phyloP scores from a whole-genome alignment of 2,113 vertebrate species.

The Centropus bengalensis region DNA sequence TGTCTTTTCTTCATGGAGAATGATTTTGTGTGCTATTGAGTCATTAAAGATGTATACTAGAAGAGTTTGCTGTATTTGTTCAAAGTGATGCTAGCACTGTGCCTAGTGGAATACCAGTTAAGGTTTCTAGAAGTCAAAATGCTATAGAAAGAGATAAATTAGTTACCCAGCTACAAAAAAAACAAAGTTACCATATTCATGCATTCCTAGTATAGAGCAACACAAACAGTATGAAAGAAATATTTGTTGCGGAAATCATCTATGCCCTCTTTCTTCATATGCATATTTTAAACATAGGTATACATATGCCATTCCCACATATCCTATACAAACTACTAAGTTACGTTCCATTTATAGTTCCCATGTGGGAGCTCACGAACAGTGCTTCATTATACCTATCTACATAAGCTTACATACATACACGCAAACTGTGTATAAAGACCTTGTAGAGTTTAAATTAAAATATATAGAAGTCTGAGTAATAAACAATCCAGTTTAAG shows the following conservation, averaged over 20 bases:
- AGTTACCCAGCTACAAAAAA: not conserved
- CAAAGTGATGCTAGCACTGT: not conserved
- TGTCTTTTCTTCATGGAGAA: constrained; percentile 46
- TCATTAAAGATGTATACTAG: constrained; percentile 36
- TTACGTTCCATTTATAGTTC: not conserved
- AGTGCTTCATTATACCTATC: not conserved
- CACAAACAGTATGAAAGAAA: not conserved
- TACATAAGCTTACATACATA: not conserved
- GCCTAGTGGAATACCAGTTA: constrained; percentile 35
- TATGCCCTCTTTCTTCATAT: not conserved
- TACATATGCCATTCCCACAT: not conserved
- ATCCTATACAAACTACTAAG: not conserved
- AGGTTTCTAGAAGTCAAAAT: constrained; percentile 46
- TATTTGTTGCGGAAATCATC: not conserved
- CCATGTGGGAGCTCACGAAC: not conserved
- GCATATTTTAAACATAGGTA: not conserved
- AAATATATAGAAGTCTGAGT: not conserved
- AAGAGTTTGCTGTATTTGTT: not conserved
- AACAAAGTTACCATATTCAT: not conserved
- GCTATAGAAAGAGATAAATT: not conserved
- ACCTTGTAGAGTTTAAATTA: not conserved
- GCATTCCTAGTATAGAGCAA: not conserved
- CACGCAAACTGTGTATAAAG: not conserved
- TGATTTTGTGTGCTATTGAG: not conserved
- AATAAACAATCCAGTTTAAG: constrained; percentile 10